phyloP scores from a whole-genome alignment of 2,888 invertebrate species.

The Cinara cedri region DNA sequence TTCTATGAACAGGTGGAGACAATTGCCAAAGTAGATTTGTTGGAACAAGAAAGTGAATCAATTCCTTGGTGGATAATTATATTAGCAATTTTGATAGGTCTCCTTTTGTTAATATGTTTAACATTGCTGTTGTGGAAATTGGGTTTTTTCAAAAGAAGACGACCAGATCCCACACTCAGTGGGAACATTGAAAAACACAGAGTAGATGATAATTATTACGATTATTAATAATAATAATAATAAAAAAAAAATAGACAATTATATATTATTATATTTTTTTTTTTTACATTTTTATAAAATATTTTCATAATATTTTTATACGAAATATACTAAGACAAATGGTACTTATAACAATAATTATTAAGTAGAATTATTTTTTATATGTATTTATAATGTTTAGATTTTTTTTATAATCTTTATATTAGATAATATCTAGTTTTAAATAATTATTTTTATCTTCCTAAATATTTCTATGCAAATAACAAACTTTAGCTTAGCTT shows the following conservation, averaged over 20 bases:
- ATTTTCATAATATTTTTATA: constrained; percentile 47
- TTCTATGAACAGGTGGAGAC: constrained; percentile 73
- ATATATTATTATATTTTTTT: not conserved
- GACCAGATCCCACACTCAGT: constrained; percentile 82
- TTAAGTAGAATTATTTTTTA: constrained; percentile 15
- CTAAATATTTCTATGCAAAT: constrained; percentile 15
- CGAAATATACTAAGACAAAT: constrained; percentile 30
- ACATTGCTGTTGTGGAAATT: constrained; percentile 84
- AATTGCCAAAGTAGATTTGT: constrained; percentile 80
- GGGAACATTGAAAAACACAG: constrained; percentile 80
- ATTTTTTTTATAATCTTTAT: constrained; percentile 11
- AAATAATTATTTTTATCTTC: constrained; percentile 33
- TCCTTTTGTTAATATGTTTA: constrained; percentile 80
- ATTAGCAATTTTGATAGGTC: constrained; percentile 81
- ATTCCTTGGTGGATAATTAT: constrained; percentile 88
- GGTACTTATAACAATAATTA: constrained; percentile 46
- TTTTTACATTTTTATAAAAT: constrained; percentile 13
- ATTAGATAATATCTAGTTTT: constrained; percentile 2
- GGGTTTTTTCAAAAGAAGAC: constrained; percentile 86
- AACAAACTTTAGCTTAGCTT: constrained; percentile 40
- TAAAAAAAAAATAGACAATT: too few species aligned
- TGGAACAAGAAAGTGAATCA: constrained; percentile 74
- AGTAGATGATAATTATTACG: constrained; percentile 70
- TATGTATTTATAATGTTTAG: not conserved
- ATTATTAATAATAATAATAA: too few species aligned